These are phyloP conservation scores for Rhogogaster chlorosoma DNA, from an alignment of 2,888 invertebrate genomes.

Conservation along the genomic window DNA sequence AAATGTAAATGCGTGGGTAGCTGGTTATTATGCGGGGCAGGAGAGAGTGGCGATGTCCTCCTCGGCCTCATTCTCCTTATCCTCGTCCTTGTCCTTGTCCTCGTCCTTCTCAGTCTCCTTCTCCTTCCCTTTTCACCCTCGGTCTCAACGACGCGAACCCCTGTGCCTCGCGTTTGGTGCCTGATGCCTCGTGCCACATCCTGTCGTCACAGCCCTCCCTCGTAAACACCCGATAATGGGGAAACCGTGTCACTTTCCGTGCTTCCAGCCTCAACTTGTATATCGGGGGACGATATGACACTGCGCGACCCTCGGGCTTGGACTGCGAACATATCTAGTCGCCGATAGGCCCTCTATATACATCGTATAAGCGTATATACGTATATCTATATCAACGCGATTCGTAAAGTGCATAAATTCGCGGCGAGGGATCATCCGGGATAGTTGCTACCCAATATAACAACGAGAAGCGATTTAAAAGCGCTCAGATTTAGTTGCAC, in stretches of 20 bases:
- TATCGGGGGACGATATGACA: slow-evolving; percentile 32
- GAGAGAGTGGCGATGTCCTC: slow-evolving; percentile 11
- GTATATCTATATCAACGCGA: neutral
- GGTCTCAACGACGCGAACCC: neutral
- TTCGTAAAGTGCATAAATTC: slow-evolving; percentile 27
- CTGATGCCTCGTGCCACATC: slow-evolving; percentile 37
- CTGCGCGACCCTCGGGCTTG: slow-evolving; percentile 32
- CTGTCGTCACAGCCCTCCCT: slow-evolving; percentile 58
- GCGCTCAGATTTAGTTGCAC: neutral
- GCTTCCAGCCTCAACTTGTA: slow-evolving; percentile 23
- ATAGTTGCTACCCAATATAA: neutral
- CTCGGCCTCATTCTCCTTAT: neutral
- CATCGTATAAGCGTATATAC: neutral
- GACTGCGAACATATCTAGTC: slow-evolving; percentile 22
- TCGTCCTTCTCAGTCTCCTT: slow-evolving; percentile 57
- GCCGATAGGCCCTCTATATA: neutral
- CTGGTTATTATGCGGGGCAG: slow-evolving; percentile 70
- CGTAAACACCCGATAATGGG: slow-evolving; percentile 73
- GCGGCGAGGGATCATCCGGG: neutral
- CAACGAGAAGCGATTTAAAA: slow-evolving; percentile 10
- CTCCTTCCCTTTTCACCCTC: slow-evolving; percentile 48
- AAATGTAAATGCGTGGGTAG: slow-evolving; percentile 71
- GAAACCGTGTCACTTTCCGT: slow-evolving; percentile 68
- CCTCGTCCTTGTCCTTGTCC: neutral
- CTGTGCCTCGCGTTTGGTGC: slow-evolving; percentile 18